Evolutionary conservation across 2,113 vertebrate genomes (phyloP).

Genomic region (Pleuronectes platessa): DNA sequence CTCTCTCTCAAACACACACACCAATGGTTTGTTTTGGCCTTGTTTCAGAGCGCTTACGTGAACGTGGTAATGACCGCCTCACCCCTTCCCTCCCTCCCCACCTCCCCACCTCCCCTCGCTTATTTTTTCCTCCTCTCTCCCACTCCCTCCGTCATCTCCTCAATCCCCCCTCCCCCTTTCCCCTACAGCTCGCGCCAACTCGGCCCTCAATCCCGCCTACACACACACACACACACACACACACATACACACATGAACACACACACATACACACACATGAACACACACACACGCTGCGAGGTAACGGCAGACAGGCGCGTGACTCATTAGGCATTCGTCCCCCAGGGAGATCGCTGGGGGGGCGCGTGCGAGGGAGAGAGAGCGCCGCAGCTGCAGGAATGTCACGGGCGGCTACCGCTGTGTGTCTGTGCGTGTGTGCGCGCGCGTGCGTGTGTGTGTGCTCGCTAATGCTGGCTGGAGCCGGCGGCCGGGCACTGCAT

Average conservation of each 20-base stretch:
- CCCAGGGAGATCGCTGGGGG: constrained; percentile 83
- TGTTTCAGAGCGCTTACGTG: constrained; percentile 68
- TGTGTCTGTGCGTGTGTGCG: constrained; percentile 50
- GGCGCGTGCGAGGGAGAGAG: constrained; percentile 78
- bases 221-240: constrained; percentile 66
- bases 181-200: constrained; percentile 74
- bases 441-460: constrained; percentile 46
- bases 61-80: constrained; percentile 69
- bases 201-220: constrained; percentile 55
- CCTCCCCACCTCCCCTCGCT: constrained; percentile 22
- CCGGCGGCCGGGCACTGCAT: constrained; percentile 76
- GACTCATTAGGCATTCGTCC: constrained; percentile 88
- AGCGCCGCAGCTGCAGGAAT: constrained; percentile 86
- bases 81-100: constrained; percentile 2
- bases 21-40: constrained; percentile 65
- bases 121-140: constrained; percentile 31
- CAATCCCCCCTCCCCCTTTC: constrained; percentile 47
- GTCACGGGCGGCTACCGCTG: constrained; percentile 82
- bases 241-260: constrained; percentile 59
- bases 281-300: constrained; percentile 76
- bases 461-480: constrained; percentile 70
- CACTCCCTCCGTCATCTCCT: constrained; percentile 48
- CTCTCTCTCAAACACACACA: constrained; percentile 29
- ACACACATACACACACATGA: constrained; percentile 65
- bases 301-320: constrained; percentile 88